These are phyloP conservation scores for Xestia ashworthii DNA, from an alignment of 2,888 invertebrate species.

Conservation along the genomic window DNA sequence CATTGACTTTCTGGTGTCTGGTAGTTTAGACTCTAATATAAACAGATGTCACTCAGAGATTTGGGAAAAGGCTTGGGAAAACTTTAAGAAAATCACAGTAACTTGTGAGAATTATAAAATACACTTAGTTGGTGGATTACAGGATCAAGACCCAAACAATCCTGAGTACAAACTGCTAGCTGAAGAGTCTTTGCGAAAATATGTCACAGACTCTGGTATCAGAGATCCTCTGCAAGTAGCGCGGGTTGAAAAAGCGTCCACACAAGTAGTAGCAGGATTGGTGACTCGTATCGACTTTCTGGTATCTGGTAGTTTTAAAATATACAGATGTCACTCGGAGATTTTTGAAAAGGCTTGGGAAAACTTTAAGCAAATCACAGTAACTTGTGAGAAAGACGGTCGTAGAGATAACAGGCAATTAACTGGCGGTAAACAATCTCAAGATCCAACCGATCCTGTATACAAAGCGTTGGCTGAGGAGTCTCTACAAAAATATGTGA, in stretches of 20 bases:
- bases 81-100: too few relatives aligned
- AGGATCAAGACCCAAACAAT: slow-evolving; percentile 2
- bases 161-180: slow-evolving; percentile 45
- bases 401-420: too few relatives aligned
- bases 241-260: slow-evolving; percentile 51
- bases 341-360: too few relatives aligned
- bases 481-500: too few relatives aligned
- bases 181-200: slow-evolving; percentile 27
- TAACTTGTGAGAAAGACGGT: too few relatives aligned
- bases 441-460: too few relatives aligned
- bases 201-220: neutral
- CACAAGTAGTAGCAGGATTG: slow-evolving; percentile 59
- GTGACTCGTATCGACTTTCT: slow-evolving; percentile 40
- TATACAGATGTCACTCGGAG: too few relatives aligned
- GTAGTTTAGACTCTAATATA: neutral
- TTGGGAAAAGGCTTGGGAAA: too few relatives aligned
- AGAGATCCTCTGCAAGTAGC: neutral
- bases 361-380: too few relatives aligned
- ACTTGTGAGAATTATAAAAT: neutral
- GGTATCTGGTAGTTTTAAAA: neutral
- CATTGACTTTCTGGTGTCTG: slow-evolving; percentile 59
- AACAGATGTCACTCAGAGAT: too few relatives aligned
- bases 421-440: too few relatives aligned
- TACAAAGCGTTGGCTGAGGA: too few relatives aligned
- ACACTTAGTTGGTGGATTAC: neutral